These are phyloP conservation scores for Lethenteron reissneri DNA, from an alignment of 2,113 vertebrate species.

Conservation along the genomic window DNA sequence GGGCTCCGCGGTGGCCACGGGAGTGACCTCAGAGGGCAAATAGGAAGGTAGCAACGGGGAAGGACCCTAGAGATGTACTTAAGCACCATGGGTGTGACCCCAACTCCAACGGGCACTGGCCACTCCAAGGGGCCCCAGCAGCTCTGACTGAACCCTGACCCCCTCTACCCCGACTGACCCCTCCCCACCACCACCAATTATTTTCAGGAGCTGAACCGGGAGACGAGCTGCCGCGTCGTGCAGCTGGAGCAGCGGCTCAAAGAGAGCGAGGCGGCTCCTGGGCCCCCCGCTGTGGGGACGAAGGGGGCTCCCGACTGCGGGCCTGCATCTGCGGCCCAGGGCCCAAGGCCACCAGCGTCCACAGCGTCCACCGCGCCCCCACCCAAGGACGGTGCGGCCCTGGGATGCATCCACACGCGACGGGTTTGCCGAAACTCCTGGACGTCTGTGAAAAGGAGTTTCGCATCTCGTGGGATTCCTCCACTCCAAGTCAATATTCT, in stretches of 20 bases:
- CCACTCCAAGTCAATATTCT: too few relatives aligned
- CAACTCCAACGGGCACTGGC: not conserved
- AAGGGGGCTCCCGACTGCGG: too few relatives aligned
- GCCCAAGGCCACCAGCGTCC: too few relatives aligned
- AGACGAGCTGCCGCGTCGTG: conserved; percentile 57
- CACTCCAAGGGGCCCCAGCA: not conserved
- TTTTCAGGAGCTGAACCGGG: conserved; percentile 61
- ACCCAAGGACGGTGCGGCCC: too few relatives aligned
- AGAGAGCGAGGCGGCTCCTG: conserved; percentile 56
- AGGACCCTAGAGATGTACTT: too few relatives aligned
- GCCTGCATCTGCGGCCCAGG: too few relatives aligned
- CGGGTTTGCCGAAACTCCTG: too few relatives aligned
- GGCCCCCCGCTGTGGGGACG: too few relatives aligned
- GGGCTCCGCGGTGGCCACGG: rapidly evolving
- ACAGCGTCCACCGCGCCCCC: too few relatives aligned
- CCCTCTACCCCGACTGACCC: not conserved
- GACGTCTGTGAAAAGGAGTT: too few relatives aligned
- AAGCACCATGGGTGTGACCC: not conserved
- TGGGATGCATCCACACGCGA: too few relatives aligned
- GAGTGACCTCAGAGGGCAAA: not conserved
- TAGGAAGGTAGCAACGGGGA: not conserved
- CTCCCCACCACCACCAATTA: conserved; percentile 12
- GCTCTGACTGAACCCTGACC: not conserved
- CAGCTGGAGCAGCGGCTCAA: conserved; percentile 64
- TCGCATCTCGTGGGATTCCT: too few relatives aligned